These are phyloP conservation scores for Agrilus mali DNA, from an alignment of 2,888 invertebrate genomes.

Conservation along the genomic window DNA sequence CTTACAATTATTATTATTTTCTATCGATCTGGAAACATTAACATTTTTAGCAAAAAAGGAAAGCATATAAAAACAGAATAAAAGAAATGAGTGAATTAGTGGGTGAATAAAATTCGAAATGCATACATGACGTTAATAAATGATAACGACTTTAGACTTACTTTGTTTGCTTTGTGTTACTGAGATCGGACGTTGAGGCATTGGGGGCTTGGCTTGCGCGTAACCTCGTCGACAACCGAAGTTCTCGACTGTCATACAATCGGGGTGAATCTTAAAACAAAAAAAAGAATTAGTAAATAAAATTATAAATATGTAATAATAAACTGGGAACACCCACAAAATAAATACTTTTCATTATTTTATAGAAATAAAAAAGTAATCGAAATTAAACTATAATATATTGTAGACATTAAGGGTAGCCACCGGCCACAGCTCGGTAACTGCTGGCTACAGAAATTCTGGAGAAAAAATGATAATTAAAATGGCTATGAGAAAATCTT, in stretches of 20 bases:
- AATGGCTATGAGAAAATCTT: too few species aligned
- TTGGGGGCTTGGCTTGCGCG: conserved; percentile 31
- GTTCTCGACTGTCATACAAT: conserved; percentile 30
- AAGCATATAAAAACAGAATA: conserved; percentile 2
- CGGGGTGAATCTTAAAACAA: conserved; percentile 28
- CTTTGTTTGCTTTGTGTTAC: conserved; percentile 37
- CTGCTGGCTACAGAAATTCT: too few species aligned
- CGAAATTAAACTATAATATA: too few species aligned
- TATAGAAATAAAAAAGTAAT: too few species aligned
- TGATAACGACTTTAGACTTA: too few species aligned
- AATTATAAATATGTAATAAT: conserved; percentile 1
- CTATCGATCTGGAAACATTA: too few species aligned
- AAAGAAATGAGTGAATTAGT: not conserved
- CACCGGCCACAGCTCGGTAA: too few species aligned
- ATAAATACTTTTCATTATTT: too few species aligned
- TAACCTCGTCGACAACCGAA: conserved; percentile 32
- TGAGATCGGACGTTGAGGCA: conserved; percentile 34
- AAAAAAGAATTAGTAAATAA: not conserved
- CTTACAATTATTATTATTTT: too few species aligned
- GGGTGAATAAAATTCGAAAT: not conserved
- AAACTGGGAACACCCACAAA: too few species aligned
- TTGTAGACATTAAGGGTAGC: too few species aligned
- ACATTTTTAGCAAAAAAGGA: not conserved
- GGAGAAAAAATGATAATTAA: too few species aligned
- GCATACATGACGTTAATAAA: not conserved